These are phyloP conservation scores for Geotrypetes seraphini DNA, from an alignment of 2,797 vertebrate genomes.

Conservation along the genomic window DNA sequence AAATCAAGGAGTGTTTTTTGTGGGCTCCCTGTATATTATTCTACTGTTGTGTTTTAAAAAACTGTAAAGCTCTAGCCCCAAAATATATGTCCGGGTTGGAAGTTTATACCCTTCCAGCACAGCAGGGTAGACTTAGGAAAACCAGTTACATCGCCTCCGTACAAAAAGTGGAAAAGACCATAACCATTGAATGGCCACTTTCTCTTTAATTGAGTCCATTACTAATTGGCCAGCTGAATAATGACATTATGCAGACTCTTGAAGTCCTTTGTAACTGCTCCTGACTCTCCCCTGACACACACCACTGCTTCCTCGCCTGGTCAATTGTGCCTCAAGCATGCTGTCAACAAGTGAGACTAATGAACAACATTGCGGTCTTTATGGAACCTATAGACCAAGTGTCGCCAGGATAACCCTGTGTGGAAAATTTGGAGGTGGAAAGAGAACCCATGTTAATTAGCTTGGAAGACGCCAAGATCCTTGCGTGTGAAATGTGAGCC, in stretches of 20 bases:
- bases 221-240: constrained; percentile 46
- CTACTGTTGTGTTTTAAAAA: too few species aligned
- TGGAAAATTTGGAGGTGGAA: constrained; percentile 65
- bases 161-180: constrained; percentile 41
- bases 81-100: too few species aligned
- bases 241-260: constrained; percentile 42
- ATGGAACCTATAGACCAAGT: constrained; percentile 52
- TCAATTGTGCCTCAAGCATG: constrained; percentile 30
- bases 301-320: constrained; percentile 9
- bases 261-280: constrained; percentile 22
- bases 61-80: too few species aligned
- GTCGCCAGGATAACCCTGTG: constrained; percentile 64
- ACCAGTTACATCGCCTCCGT: constrained; percentile 10
- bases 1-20: too few species aligned
- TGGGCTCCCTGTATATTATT: too few species aligned
- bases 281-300: constrained; percentile 11
- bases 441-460: constrained; percentile 53
- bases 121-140: constrained; percentile 19
- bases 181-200: constrained; percentile 32
- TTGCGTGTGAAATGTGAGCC: constrained; percentile 48
- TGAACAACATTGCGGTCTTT: constrained; percentile 33
- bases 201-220: constrained; percentile 46
- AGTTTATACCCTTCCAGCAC: constrained; percentile 5
- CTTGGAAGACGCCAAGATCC: constrained; percentile 39
- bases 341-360: constrained; percentile 27